A percentile compares a stretch with the other conserved stretches of the same genome.
phyloP scores from a whole-genome alignment of 92 coral and sea anemone genomes.

The Chrysogorgia sp. region DNA sequence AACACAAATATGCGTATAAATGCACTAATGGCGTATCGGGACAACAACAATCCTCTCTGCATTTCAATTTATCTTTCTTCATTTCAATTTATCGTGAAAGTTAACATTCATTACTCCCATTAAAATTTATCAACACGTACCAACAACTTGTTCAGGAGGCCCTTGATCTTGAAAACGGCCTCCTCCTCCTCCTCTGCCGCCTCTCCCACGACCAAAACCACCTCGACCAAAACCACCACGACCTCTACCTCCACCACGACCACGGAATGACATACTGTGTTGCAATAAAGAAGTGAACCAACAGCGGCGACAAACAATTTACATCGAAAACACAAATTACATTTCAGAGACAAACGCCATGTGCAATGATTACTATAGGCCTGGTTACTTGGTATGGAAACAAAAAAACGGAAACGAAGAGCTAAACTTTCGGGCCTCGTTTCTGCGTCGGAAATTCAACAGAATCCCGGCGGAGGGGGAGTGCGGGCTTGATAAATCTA shows the following conservation, averaged over 20 bases:
- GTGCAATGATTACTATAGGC: neutral
- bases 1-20: no score
- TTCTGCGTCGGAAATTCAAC: no score
- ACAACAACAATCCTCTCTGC: neutral
- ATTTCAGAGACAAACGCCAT: neutral
- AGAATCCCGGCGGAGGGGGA: no score
- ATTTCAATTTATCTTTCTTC: neutral
- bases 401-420: no score
- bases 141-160: slow-evolving; percentile 86
- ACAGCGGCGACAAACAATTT: neutral
- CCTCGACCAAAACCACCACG: slow-evolving; percentile 71
- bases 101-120: neutral
- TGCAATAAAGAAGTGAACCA: neutral
- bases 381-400: neutral
- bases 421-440: no score
- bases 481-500: no score
- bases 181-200: slow-evolving; percentile 64
- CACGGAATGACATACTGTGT: slow-evolving; percentile 77
- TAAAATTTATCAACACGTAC: slow-evolving; percentile 64
- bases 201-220: slow-evolving; percentile 66
- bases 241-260: slow-evolving; percentile 74
- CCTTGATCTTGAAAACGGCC: slow-evolving; percentile 73
- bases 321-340: no score
- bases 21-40: no score
- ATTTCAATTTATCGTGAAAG: no score